Conservation (phyloP, 37 sponge, comb jelly and placozoan genomes). For the Lycopodina hypogea region DNA sequence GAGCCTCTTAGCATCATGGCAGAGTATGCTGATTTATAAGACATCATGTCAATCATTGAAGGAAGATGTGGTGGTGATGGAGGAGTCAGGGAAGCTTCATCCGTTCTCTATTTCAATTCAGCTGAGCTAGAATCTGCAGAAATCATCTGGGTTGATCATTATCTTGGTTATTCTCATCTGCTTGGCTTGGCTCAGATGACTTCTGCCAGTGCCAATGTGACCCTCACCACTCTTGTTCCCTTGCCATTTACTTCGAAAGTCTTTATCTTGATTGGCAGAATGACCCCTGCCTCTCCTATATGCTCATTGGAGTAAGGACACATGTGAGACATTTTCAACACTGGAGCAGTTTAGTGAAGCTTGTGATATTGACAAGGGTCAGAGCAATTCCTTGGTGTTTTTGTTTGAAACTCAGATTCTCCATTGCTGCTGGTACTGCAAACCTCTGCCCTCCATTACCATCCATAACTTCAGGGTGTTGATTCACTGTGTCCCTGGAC, state of each 20-base stretch:
- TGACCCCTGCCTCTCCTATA: background rate
- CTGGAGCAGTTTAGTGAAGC: conserved; percentile 3
- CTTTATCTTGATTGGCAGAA: background rate
- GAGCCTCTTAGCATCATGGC: conserved; percentile 53
- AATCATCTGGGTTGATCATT: background rate
- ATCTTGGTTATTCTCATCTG: background rate
- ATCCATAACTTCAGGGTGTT: conserved; percentile 16
- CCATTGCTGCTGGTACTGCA: conserved; percentile 5
- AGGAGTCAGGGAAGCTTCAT: background rate
- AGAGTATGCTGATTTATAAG: conserved; percentile 30
- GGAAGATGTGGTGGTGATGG: conserved; percentile 1
- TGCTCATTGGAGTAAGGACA: background rate
- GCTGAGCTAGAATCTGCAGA: background rate
- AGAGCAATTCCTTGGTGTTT: conserved; percentile 27
- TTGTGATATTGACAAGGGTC: conserved; percentile 30
- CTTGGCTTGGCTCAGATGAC: background rate
- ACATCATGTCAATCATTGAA: conserved; percentile 1
- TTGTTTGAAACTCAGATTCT: conserved; percentile 22
- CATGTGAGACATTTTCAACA: background rate
- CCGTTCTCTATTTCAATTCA: background rate
- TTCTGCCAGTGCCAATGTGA: background rate
- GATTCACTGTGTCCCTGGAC: conserved; percentile 62
- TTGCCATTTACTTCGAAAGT: background rate
- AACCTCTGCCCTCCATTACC: background rate
- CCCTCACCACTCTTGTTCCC: background rate